phyloP scores from a whole-genome alignment of 2,113 vertebrate genomes.

The Pseudonaja textilis region DNA sequence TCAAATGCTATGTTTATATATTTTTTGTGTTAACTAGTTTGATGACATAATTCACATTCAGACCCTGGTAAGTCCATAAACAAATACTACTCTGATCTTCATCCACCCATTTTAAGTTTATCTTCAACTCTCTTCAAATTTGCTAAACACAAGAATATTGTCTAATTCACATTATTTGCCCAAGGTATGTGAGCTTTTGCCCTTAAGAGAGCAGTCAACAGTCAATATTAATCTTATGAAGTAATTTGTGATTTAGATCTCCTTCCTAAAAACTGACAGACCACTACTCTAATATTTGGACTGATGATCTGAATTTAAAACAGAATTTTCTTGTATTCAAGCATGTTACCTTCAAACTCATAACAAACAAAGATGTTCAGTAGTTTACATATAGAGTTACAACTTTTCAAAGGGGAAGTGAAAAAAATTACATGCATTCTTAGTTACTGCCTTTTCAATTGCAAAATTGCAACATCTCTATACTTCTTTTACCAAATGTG shows the following conservation, averaged over 20 bases:
- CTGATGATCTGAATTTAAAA: not conserved
- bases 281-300: not conserved
- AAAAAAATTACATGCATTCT: not conserved
- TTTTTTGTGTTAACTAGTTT: not conserved
- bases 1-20: not conserved
- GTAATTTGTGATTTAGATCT: not conserved
- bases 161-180: not conserved
- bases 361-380: constrained; percentile 14
- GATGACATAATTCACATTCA: not conserved
- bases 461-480: not conserved
- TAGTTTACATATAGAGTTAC: constrained; percentile 19
- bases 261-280: not conserved
- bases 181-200: not conserved
- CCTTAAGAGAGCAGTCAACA: not conserved
- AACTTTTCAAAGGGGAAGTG: constrained; percentile 23
- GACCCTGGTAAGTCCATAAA: not conserved
- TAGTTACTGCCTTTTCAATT: not conserved
- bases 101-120: not conserved
- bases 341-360: constrained; percentile 26
- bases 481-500: not conserved
- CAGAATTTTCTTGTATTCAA: not conserved
- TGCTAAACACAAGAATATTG: not conserved
- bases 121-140: not conserved
- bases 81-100: not conserved
- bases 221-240: not conserved